Evolutionary conservation across 2,797 vertebrate species (phyloP), one percentile per base, ranked within the genome.

Genomic region (Notolabrus celidotus): DNA sequence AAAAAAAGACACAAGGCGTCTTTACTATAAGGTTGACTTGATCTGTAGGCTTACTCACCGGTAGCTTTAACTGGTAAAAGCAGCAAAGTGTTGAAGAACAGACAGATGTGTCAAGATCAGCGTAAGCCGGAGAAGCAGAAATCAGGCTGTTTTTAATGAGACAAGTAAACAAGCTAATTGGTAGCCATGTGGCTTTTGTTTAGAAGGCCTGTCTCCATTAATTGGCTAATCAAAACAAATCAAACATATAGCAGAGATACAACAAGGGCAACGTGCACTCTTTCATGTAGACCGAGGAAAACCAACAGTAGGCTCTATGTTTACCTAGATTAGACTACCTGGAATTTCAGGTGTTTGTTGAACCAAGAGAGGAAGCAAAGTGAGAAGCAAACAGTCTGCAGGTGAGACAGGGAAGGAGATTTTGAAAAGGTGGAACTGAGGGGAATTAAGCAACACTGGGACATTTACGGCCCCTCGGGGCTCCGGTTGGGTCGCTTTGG

Each of bases 371-470:
- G 39, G 34, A 33, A 33, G 29, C 39, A 23, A 59, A 69, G 50
- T 14, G 15, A 23, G 16, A 59, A 49, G 39, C 61, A 14, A 55
- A 43, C 14, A 2, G 42, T 34, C n/a, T 50, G 27, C 16, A 49
- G 53, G 36, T 65, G 54, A 68, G 43, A 49, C 12, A 2, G 38
- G 23, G 0, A 29, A 62, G 23, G 43, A 45, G 62, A 51, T 62
- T 58, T 46, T 41, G 34, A 51, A 52, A 75, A 67, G 27, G 19
- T 57, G 19, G 8, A 38, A 56, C 20, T 31, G 27, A 65, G 55
- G 38, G 6, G 34, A 56, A 49, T 42, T 46, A 70, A 58, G 43
- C 53, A 64, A 71, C 31, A 15, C 12, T 3, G 25, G 25, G 61
- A 56, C 54, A 36, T 46, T 60, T 50, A 45, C 16, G 22, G 36